Base-by-base conservation (phyloP, 23 tunicate genomes). In the Styela clava region DNA sequence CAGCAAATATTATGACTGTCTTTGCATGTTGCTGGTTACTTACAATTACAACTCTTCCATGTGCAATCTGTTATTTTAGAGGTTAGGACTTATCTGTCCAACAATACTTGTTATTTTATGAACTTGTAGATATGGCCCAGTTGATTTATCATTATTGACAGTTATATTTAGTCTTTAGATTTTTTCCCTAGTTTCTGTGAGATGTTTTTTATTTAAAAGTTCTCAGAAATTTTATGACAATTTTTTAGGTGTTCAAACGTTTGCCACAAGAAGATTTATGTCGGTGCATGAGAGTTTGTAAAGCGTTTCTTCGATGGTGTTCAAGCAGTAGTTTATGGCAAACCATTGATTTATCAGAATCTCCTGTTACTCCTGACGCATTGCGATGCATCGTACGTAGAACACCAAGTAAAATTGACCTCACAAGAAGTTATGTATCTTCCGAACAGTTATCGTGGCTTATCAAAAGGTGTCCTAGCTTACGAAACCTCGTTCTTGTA, bases 391-490 rank as follows among this genome's bases (percentile, higher is more conserved):
- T 93, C 44, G 98, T 84, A 21, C 65, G 93, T 34, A 74, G 89
- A 62, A 19, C 83, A 7, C 98, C 98, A 2, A 69, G 18, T 2
- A 2, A 68, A 24, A 62, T 93, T n/a, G 90, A 84, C 81, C 71
- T 93, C 51, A 84, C 92, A 7, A 69, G 90, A 30, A 87, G 94
- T 24, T 83, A 93, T 64, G 69, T 84, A 12, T 88, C 84, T 28
- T 79, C 78, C 77, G 94, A 78, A 16, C 97, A 96, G 74, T 71
- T 91, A 36, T 34, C 64, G 33, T 96, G 97, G 97, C 74, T 96
- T 5, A 3, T 96, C 31, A 90, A 86, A 56, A 68, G 97, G 27
- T 79, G 81, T 19, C 97, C 97, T 3, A 34, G 69, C 23, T 36
- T 96, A 63, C 73, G 99, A 33, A 84, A 79, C 20, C 72, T 96